Evolutionary conservation across 2,113 vertebrate genomes (phyloP).

Genomic region (Macroglossus sobrinus): DNA sequence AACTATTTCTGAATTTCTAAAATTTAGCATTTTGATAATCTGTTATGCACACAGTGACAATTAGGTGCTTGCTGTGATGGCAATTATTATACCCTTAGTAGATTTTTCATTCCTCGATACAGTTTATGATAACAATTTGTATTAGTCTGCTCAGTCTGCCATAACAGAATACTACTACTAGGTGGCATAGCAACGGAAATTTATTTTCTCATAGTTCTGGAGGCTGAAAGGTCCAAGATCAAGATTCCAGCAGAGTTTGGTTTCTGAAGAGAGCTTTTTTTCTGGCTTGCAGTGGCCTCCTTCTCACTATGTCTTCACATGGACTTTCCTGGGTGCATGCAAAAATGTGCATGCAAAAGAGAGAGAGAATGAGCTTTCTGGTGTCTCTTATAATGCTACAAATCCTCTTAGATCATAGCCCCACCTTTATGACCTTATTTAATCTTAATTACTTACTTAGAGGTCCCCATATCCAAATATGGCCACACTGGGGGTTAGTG

Average conservation of each 20-base stretch:
- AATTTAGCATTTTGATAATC: background rate
- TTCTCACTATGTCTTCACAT: background rate
- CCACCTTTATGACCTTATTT: background rate
- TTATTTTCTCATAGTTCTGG: background rate
- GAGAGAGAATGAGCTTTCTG: background rate
- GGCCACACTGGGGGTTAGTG: background rate
- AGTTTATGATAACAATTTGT: background rate
- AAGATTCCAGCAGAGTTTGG: background rate
- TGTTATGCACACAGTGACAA: background rate
- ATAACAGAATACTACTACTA: background rate
- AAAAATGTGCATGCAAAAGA: background rate
- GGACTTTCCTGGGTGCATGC: background rate
- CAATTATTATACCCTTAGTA: background rate
- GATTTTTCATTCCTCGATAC: background rate
- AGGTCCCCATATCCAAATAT: background rate
- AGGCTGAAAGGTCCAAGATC: background rate
- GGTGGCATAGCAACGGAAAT: background rate
- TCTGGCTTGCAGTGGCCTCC: background rate
- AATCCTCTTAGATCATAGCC: background rate
- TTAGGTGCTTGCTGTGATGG: background rate
- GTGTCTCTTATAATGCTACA: background rate
- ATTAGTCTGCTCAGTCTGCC: background rate
- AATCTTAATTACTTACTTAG: background rate
- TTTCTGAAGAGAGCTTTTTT: background rate
- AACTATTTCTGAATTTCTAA: conserved; percentile 5